These are phyloP conservation scores for Erythrocercus mccallii DNA, from an alignment of 2,113 vertebrate species.

Conservation along the genomic window DNA sequence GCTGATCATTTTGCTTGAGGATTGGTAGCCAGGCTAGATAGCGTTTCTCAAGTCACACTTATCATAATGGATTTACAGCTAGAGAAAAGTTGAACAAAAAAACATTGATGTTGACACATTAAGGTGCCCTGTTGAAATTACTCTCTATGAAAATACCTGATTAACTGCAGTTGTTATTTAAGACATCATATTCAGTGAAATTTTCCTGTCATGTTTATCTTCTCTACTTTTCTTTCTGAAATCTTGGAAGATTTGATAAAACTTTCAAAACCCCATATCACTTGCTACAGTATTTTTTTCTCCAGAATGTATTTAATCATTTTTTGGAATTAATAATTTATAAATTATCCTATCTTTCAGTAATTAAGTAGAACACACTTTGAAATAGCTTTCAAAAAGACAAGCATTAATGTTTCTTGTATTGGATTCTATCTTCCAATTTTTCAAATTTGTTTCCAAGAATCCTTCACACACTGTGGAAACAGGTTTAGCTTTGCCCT, in stretches of 20 bases:
- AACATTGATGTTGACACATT: rapidly evolving
- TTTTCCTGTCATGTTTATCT: background rate
- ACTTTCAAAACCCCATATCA: background rate
- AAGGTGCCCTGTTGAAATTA: background rate
- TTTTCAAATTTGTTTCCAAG: background rate
- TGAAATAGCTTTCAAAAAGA: background rate
- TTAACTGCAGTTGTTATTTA: background rate
- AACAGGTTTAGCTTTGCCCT: background rate
- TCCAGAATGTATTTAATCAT: background rate
- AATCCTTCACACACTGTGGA: background rate
- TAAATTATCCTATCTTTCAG: background rate
- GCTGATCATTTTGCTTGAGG: background rate
- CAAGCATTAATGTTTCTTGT: background rate
- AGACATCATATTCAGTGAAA: background rate
- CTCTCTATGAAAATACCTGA: background rate
- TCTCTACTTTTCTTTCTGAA: background rate
- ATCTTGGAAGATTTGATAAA: background rate
- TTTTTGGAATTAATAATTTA: background rate
- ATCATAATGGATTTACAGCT: background rate
- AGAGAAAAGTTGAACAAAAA: background rate
- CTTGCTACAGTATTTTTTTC: background rate
- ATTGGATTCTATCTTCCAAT: background rate
- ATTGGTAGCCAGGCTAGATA: background rate
- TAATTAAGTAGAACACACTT: background rate
- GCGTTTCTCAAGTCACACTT: background rate